phyloP scores from a whole-genome alignment of 2,888 invertebrate genomes.

The Eupelmus urozonus region DNA sequence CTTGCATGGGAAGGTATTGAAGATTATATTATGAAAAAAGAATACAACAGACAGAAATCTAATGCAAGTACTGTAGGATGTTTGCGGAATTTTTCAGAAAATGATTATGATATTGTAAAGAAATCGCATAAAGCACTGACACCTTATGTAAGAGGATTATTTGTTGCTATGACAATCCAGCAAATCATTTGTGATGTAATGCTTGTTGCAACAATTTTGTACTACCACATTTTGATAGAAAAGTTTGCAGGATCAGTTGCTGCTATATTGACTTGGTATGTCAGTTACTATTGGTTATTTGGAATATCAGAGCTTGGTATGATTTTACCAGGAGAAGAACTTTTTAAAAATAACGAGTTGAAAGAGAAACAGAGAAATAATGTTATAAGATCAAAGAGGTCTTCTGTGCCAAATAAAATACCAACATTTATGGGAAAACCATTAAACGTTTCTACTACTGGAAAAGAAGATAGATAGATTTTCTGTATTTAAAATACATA shows the following conservation, averaged over 20 bases:
- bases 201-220: conserved; percentile 94
- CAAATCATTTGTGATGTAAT: conserved; percentile 96
- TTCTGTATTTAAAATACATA: no score
- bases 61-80: conserved; percentile 80
- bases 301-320: conserved; percentile 82
- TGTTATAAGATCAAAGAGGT: conserved; percentile 58
- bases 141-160: conserved; percentile 87
- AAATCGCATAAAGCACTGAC: conserved; percentile 87
- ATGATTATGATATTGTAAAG: conserved; percentile 85
- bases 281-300: conserved; percentile 91
- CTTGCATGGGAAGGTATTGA: conserved; percentile 94
- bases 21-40: conserved; percentile 89
- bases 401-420: conserved; percentile 59
- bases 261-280: conserved; percentile 93
- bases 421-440: conserved; percentile 90
- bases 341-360: conserved; percentile 86
- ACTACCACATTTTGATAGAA: conserved; percentile 97
- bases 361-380: no score
- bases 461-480: no score
- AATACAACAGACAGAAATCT: conserved; percentile 83
- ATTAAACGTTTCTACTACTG: no score
- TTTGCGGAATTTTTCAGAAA: conserved; percentile 84
- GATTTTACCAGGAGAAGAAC: conserved; percentile 86
- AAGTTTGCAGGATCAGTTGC: conserved; percentile 93
- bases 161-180: conserved; percentile 88